Evolutionary conservation across 2,888 invertebrate genomes (phyloP).

Genomic region (Plagodis dolabraria): DNA sequence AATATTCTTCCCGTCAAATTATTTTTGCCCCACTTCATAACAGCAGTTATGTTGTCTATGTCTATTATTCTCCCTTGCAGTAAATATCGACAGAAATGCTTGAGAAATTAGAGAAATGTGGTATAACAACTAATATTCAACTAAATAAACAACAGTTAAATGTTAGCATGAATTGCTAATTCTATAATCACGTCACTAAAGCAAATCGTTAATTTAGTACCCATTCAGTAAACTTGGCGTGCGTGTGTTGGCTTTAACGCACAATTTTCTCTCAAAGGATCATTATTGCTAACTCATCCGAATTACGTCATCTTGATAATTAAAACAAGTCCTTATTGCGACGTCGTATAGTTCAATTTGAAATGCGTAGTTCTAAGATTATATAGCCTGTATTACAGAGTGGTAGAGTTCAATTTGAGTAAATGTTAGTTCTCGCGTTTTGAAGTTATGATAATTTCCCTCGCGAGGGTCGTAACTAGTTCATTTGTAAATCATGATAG

Average conservation of each 20-base stretch:
- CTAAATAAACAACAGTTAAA: too few relatives aligned
- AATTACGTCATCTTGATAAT: slow-evolving; percentile 15
- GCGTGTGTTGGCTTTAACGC: slow-evolving; percentile 23
- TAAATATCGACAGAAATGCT: too few relatives aligned
- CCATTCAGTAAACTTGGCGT: slow-evolving; percentile 19
- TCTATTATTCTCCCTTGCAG: too few relatives aligned
- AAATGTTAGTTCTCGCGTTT: slow-evolving; percentile 3
- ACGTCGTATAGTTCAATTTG: slow-evolving; percentile 12
- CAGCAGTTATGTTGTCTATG: too few relatives aligned
- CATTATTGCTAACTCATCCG: slow-evolving; percentile 30
- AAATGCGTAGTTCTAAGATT: background rate
- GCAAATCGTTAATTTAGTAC: slow-evolving; percentile 25
- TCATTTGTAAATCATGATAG: slow-evolving; percentile 20
- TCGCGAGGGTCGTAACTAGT: slow-evolving; percentile 18
- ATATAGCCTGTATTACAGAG: background rate
- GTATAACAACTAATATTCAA: too few relatives aligned
- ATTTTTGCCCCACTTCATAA: too few relatives aligned
- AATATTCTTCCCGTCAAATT: too few relatives aligned
- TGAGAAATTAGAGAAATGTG: too few relatives aligned
- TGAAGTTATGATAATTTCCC: slow-evolving; percentile 6
- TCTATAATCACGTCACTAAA: slow-evolving; percentile 20
- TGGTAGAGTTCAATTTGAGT: slow-evolving; percentile 12
- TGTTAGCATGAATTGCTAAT: slow-evolving; percentile 23
- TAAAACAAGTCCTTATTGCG: slow-evolving; percentile 15
- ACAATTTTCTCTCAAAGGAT: slow-evolving; percentile 24